Percentiles rank a stretch among this genome's conserved stretches.
Conservation (phyloP, 2,888 invertebrate species). For the Lithophane leautieri region DNA sequence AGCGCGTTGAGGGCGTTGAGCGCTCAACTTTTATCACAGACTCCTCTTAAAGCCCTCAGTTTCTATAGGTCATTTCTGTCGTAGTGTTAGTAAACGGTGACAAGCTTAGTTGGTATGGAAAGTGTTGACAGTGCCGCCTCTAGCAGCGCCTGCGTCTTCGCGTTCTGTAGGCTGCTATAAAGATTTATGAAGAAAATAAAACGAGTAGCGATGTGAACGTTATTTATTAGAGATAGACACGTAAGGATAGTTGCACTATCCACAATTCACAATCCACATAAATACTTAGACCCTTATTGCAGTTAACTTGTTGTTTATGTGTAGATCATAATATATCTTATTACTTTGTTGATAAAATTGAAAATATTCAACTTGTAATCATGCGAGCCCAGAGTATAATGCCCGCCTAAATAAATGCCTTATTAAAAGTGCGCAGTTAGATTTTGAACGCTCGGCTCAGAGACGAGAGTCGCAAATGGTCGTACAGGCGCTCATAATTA, state of each 20-base stretch:
- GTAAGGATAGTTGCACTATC: conserved; percentile 48
- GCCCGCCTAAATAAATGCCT: too few species aligned
- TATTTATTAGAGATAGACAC: conserved; percentile 55
- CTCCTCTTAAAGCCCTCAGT: too few species aligned
- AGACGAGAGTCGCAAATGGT: too few species aligned
- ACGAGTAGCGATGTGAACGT: conserved; percentile 34
- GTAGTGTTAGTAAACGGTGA: background rate
- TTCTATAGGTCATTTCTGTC: too few species aligned
- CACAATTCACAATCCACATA: conserved; percentile 31
- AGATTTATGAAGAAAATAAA: conserved; percentile 33
- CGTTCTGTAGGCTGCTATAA: background rate
- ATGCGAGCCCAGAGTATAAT: too few species aligned
- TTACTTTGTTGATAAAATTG: too few species aligned
- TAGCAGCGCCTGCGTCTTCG: background rate
- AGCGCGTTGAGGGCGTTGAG: too few species aligned
- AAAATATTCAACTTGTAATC: too few species aligned
- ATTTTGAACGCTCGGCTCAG: too few species aligned
- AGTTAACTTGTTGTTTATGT: conserved; percentile 19
- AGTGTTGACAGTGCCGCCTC: background rate
- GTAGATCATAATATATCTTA: background rate
- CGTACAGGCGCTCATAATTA: too few species aligned
- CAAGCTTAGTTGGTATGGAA: background rate
- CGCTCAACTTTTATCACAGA: too few species aligned
- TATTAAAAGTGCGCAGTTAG: too few species aligned
- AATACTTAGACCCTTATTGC: conserved; percentile 25